Evolutionary conservation across 2,113 vertebrate species (phyloP).

Genomic region (Paratilapia polleni): DNA sequence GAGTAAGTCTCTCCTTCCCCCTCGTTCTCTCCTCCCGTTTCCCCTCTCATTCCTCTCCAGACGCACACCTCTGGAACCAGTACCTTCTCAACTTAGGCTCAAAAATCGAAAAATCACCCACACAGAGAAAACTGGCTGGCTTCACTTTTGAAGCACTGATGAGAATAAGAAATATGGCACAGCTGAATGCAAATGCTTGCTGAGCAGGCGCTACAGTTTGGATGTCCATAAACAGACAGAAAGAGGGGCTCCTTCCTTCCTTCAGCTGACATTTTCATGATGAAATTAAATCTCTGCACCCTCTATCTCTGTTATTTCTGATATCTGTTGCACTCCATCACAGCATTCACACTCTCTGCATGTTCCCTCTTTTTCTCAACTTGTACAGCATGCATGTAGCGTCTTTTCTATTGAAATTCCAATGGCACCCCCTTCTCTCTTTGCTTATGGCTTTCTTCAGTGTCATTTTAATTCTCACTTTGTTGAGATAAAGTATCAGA

Average conservation of each 20-base stretch:
- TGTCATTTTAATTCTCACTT: background rate
- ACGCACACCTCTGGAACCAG: conserved; percentile 48
- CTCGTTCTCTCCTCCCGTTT: background rate
- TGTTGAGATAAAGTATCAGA: background rate
- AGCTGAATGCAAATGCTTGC: conserved; percentile 11
- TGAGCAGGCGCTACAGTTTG: conserved; percentile 12
- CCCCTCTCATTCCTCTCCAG: conserved; percentile 42
- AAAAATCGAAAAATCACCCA: conserved; percentile 46
- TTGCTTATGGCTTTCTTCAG: background rate
- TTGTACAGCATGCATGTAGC: background rate
- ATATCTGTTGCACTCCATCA: background rate
- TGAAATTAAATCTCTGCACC: background rate
- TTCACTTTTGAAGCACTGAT: conserved; percentile 7
- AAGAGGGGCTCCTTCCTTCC: background rate
- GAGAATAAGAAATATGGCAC: background rate
- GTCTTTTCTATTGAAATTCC: background rate
- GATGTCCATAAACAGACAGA: conserved; percentile 1
- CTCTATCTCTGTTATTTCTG: background rate
- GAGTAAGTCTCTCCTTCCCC: conserved; percentile 4
- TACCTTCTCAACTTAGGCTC: conserved; percentile 24
- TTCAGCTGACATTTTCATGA: background rate
- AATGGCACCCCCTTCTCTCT: background rate
- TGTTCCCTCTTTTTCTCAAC: background rate
- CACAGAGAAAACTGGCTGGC: conserved; percentile 46
- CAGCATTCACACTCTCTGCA: background rate